Base-by-base conservation (phyloP, 2,113 vertebrate species). In the Passer domesticus region DNA sequence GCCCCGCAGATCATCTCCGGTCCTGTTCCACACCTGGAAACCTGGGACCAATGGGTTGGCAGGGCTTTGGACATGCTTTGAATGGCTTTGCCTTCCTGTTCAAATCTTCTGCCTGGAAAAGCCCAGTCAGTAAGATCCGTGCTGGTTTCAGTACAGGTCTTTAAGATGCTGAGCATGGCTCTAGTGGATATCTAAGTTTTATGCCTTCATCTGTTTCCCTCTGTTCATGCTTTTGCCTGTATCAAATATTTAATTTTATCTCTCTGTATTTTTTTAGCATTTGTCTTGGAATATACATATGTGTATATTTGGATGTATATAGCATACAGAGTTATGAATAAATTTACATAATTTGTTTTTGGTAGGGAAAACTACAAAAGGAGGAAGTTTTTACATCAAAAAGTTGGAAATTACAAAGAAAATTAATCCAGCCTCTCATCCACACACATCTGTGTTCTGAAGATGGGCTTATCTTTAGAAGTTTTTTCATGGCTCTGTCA, bases 1-100 rank as follows among this genome's bases (percentile, higher is more conserved):
- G 19, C 10, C 23, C 33, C 0, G 0, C 11, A 66, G 33, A 19
- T 53, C 37, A 63, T 55, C 52, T 70, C 43, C 3, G 1, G 41
- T 46, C n/a, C 16, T 25, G 58, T 82, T 63, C 63, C 44, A 44
- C 31, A 73, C 17, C 44, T 41, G 17, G 15, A 16, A 60, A 27
- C 23, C 43, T 77, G 43, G 41, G 66, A 63, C 35, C 23, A 37
- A 7, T 35, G n/a, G 5, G 25, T 47, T 16, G 7, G 43, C 46
- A 83, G 76, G 25, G 46, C 4, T 75, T 41, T 76, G 62, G 52
- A 33, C 0, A 3, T 52, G 30, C 13, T 80, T 63, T 77, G 30
- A 63, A 53, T 39, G 22, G 24, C 39, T 87, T 79, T 83, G 52
- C 25, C 21, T 59, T 70, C 41, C n/a, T n/a, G 23, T 17, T 82